Evolutionary conservation across 2,113 vertebrate genomes (phyloP), one percentile per base, ranked within the genome.

Genomic region (human): DNA sequence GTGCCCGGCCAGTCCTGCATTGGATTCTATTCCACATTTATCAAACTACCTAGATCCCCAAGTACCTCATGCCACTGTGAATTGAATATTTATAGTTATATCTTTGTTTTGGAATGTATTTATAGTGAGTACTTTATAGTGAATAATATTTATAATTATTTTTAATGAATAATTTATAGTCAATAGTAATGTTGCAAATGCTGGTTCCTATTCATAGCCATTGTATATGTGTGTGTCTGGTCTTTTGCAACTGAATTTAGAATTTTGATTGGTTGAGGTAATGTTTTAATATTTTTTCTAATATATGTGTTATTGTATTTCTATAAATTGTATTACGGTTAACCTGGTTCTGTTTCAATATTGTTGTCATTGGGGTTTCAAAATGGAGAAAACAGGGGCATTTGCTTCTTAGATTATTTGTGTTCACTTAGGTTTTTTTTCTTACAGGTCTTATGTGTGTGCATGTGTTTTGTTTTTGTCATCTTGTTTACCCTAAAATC

Each of bases 51-150:
- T 78, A 40, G 22, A 45, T 57, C 64, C 23, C 9, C 27, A 61
- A 48, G 12, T 57, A 23, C 35, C 61, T 50, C 3, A 14, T 55
- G 48, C 30, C 27, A 25, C 68, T 48, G 16, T 68, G 75, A 80
- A 83, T 70, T 79, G 59, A 50, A 45, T 90, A 57, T 90, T 76
- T 75, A 32, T 73, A 90, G 87, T 92, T 40, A 52, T 14, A 8
- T 83, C 81, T 93, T 93, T 89, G 61, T 85, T 93, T 94, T 38
- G 18, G 38, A 89, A 66, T 87, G 59, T 93, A 13, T 22, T 84
- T 72, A 35, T 59, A 52, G 78, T 75, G 72, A 92, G 64, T 84
- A 82, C 32, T 50, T 75, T 66, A 91, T 83, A 55, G 22, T 66
- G 43, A 91, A 64, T 78, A 78, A 88, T 83, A 57, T 38, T 5